phyloP scores from a whole-genome alignment of 2,113 vertebrate species.

The Laticauda colubrina region DNA sequence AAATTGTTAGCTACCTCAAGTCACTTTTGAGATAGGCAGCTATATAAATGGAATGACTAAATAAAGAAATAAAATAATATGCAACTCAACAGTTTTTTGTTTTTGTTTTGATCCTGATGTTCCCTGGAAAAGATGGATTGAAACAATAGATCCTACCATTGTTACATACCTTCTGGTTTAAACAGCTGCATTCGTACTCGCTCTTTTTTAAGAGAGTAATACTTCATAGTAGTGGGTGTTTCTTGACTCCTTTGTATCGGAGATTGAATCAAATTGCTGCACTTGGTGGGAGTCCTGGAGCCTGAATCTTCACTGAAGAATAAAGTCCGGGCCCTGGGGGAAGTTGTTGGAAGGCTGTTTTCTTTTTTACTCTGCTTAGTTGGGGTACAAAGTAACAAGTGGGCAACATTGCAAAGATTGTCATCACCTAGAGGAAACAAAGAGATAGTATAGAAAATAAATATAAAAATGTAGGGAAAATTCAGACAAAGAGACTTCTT shows the following conservation, averaged over 20 bases:
- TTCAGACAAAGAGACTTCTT: neutral
- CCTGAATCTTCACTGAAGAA: conserved; percentile 57
- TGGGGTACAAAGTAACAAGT: conserved; percentile 74
- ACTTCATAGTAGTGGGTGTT: conserved; percentile 44
- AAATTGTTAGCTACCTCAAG: neutral
- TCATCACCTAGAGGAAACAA: conserved; percentile 77
- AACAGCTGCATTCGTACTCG: conserved; percentile 61
- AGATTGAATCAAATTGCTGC: neutral
- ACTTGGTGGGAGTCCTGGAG: conserved; percentile 54
- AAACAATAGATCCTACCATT: neutral
- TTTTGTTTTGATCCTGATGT: neutral
- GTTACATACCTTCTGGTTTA: conserved; percentile 76
- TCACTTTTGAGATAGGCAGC: neutral
- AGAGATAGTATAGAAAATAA: neutral
- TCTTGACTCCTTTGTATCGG: conserved; percentile 43
- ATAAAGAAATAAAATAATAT: neutral
- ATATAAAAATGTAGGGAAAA: neutral
- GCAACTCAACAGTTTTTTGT: neutral
- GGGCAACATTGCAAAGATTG: conserved; percentile 82
- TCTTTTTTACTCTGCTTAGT: conserved; percentile 79
- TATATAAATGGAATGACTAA: neutral
- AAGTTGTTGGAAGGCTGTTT: conserved; percentile 60
- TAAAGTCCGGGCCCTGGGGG: conserved; percentile 55
- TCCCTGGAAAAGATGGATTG: neutral
- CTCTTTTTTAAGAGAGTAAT: conserved; percentile 21